These are phyloP conservation scores for Aurelia sp. DNA, from an alignment of 30 jellyfish, hydroid and myxozoan species.

Conservation along the genomic window DNA sequence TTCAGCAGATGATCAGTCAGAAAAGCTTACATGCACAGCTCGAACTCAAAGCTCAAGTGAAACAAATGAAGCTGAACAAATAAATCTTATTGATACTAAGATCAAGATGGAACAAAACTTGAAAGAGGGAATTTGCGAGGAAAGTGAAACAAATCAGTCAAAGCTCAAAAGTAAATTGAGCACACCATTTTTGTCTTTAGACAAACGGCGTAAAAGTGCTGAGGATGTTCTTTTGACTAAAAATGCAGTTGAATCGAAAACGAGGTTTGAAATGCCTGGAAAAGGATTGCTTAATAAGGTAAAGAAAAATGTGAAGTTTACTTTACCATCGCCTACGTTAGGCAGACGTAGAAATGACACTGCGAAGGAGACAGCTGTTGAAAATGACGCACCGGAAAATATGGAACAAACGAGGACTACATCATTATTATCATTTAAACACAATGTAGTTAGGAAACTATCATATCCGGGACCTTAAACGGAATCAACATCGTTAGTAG, in stretches of 20 bases:
- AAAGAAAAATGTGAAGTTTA: constrained; percentile 25
- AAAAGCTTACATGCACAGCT: too few relatives aligned
- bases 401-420: too few relatives aligned
- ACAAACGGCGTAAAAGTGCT: neutral
- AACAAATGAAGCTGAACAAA: too few relatives aligned
- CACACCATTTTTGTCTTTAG: neutral
- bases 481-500: too few relatives aligned
- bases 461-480: constrained; percentile 23
- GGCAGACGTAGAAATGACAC: constrained; percentile 3
- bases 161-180: neutral
- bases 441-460: constrained; percentile 16
- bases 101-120: too few relatives aligned
- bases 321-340: constrained; percentile 48
- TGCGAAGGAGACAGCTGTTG: neutral
- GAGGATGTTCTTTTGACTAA: neutral
- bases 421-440: neutral
- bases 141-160: neutral
- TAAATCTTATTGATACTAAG: too few relatives aligned
- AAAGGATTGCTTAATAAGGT: constrained; percentile 18
- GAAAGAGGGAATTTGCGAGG: too few relatives aligned
- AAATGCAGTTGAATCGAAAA: neutral
- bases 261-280: constrained; percentile 13
- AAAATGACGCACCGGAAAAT: too few relatives aligned
- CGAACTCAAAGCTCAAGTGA: too few relatives aligned
- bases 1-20: too few relatives aligned